Base-by-base conservation (phyloP, 64 coral and sea anemone genomes). In the Pocillopora verrucosa region DNA sequence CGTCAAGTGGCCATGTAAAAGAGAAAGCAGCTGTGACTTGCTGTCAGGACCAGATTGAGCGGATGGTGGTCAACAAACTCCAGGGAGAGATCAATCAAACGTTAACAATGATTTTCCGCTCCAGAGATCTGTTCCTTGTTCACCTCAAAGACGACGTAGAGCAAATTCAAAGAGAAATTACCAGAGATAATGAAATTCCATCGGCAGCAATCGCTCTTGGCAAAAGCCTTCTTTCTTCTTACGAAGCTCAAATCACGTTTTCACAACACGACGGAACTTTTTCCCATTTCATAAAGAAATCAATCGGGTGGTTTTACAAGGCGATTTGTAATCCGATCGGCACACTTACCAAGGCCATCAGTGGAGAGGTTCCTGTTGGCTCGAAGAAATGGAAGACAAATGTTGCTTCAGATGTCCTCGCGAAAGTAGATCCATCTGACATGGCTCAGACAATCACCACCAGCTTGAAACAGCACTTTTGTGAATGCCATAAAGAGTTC, bases 111-210 rank as follows among this genome's bases (percentile, higher is more conserved):
- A n/a, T n/a, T n/a, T n/a, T n/a, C n/a, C n/a, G n/a, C n/a, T n/a
- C n/a, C n/a, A n/a, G n/a, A n/a, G 91, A 93, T 56, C 51, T 81
- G 16, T 93, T 93, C n/a, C 16, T 93, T 1, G 19, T 34, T 16
- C 16, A n/a, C n/a, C n/a, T n/a, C n/a, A n/a, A n/a, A n/a, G n/a
- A n/a, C n/a, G n/a, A n/a, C n/a, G n/a, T n/a, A n/a, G n/a, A n/a
- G n/a, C n/a, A n/a, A n/a, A n/a, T n/a, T n/a, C n/a, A n/a, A n/a
- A n/a, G n/a, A n/a, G n/a, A n/a, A n/a, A n/a, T n/a, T n/a, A n/a
- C n/a, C n/a, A n/a, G n/a, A n/a, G n/a, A n/a, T n/a, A n/a, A 83
- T 11, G 78, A 62, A 15, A 34, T 24, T 4, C 74, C 86, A 5
- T 73, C 74, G 36, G 78, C 85, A 56, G 91, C 77, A 34, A 63